Evolutionary conservation across 2,113 vertebrate species (phyloP).

Genomic region (Heterocephalus glaber): DNA sequence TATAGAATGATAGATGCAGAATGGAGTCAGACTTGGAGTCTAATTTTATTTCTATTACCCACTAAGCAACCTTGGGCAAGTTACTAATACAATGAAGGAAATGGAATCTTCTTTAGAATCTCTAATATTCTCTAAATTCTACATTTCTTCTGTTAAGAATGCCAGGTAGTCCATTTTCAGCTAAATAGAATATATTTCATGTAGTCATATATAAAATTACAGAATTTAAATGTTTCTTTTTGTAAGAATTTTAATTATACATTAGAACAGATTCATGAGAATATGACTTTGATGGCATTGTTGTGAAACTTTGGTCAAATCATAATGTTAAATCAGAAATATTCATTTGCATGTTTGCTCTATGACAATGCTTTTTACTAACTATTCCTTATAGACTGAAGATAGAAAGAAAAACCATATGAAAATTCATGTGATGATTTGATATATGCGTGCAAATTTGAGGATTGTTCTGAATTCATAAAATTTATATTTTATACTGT

Average conservation of each 20-base stretch:
- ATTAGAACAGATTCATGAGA: conserved; percentile 73
- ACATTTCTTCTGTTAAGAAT: conserved; percentile 6
- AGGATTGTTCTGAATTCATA: neutral
- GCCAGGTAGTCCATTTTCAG: neutral
- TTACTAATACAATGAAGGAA: neutral
- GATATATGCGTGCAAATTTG: conserved; percentile 42
- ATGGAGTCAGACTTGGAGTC: neutral
- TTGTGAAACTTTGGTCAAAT: conserved; percentile 78
- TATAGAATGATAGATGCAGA: neutral
- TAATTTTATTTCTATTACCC: conserved; percentile 24
- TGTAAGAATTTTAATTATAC: neutral
- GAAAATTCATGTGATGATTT: conserved; percentile 73
- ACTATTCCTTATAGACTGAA: conserved; percentile 44
- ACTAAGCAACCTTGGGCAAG: neutral
- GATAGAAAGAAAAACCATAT: conserved; percentile 49
- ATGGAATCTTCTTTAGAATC: neutral
- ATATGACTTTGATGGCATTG: conserved; percentile 68
- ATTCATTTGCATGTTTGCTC: conserved; percentile 63
- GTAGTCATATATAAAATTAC: neutral
- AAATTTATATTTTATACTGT: conserved; percentile 39
- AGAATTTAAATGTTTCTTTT: conserved; percentile 14
- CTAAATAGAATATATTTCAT: conserved; percentile 18
- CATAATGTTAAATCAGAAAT: conserved; percentile 74
- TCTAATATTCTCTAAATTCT: conserved; percentile 37
- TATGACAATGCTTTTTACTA: conserved; percentile 48